Evolutionary conservation across 92 coral and sea anemone genomes (phyloP), one percentile per base, ranked within the genome.

Genomic region (Meandrina meandrites): DNA sequence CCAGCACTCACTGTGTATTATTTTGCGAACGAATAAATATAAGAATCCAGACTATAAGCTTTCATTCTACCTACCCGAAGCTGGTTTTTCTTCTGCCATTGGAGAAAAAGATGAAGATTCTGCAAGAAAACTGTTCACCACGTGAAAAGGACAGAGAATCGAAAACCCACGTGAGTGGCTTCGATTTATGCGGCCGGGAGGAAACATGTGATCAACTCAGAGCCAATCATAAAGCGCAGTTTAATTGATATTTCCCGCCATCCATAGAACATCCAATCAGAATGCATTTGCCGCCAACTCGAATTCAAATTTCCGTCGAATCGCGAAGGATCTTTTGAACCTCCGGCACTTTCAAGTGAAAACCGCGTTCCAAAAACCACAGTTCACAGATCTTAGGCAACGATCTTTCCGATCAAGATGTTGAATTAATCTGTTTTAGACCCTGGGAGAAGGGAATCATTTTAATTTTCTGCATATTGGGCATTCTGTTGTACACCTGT

Each of bases 61-160:
- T 84, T 34, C 57, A 9, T 32, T 53, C 11, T 22, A 58, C 90
- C 24, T 81, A 94, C 91, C 94, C 53, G 85, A 51, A 22, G 91
- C 78, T 70, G 93, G 94, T 82, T 92, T 94, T 66, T 94, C 95
- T 17, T 81, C 85, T 2, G 93, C 88, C 97, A 94, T 94, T 62
- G 51, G 66, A 28, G 28, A 31, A 45, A 78, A 58, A 21, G 47
- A 11, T 51, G 42, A 34, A 22, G 0, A 19, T 27, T 66, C 71
- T 1, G 35, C 3, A 3, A 66, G 12, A n/a, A 66, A 21, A 28
- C 24, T 54, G 18, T 3, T 34, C 3, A 3, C 14, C 70, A 6
- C 51, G 11, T 3, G 40, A 30, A 50, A 8, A 6, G 15, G 53
- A 53, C 42, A 68, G 62, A 24, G 21, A 74, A n/a, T 22, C 17